These are phyloP conservation scores for Hydrocynus forskahlii DNA, from an alignment of 2,797 vertebrate genomes.

Conservation along the genomic window DNA sequence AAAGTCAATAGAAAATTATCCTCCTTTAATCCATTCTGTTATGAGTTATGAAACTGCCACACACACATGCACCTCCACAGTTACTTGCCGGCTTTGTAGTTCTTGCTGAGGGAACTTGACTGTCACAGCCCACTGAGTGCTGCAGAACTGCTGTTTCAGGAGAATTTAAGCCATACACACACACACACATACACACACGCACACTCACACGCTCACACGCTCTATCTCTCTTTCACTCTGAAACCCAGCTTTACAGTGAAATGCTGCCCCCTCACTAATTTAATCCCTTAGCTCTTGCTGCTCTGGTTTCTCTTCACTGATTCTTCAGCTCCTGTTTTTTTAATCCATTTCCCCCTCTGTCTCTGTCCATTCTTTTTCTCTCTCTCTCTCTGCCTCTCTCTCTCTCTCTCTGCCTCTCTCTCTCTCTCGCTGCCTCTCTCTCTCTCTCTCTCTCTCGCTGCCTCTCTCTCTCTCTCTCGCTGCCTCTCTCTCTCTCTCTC, in stretches of 20 bases:
- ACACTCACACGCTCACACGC: constrained; percentile 36
- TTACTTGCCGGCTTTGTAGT: constrained; percentile 21
- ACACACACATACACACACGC: too few species aligned
- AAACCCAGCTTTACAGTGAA: constrained; percentile 19
- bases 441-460: not conserved
- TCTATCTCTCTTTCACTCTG: too few species aligned
- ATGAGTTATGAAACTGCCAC: not conserved
- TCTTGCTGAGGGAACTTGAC: constrained; percentile 31
- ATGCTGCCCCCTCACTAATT: constrained; percentile 40
- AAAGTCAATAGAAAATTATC: too few species aligned
- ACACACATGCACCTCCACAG: not conserved
- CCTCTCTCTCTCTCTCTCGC: too few species aligned
- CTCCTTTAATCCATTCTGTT: too few species aligned
- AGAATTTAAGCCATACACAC: too few species aligned
- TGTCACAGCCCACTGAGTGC: constrained; percentile 50
- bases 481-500: too few species aligned
- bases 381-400: constrained; percentile 29
- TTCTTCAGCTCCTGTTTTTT: constrained; percentile 40
- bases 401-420: constrained; percentile 53
- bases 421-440: constrained; percentile 23
- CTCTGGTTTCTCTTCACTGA: constrained; percentile 53
- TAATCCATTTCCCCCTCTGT: not conserved
- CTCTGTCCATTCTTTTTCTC: constrained; percentile 17
- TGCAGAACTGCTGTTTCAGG: constrained; percentile 54
- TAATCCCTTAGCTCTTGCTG: constrained; percentile 43